A percentile compares a stretch with the other conserved stretches of the same genome.
Conservation (phyloP, 2,888 invertebrate genomes). For the Miltochrista miniata region DNA sequence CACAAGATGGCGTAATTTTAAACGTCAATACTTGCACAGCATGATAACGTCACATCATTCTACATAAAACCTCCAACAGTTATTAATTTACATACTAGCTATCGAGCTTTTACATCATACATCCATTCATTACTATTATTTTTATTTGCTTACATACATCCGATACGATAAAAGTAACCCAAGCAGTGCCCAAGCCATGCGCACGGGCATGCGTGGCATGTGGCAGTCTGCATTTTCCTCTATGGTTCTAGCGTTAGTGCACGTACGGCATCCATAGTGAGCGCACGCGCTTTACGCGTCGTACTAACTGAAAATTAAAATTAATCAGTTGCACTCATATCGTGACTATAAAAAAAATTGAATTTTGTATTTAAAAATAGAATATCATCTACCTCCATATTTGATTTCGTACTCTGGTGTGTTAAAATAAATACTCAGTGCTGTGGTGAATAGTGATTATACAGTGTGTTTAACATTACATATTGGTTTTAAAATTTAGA, state of each 20-base stretch:
- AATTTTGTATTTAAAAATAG: too few species aligned
- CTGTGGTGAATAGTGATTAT: not conserved
- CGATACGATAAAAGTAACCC: not conserved
- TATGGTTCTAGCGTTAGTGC: not conserved
- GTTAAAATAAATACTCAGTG: conserved; percentile 1
- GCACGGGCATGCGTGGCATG: not conserved
- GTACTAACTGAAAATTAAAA: not conserved
- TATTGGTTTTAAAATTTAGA: not conserved
- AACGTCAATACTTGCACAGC: too few species aligned
- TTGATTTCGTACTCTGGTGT: not conserved
- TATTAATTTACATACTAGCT: too few species aligned
- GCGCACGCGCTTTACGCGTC: not conserved
- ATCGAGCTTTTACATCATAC: too few species aligned
- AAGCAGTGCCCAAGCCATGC: not conserved
- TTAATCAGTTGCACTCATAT: not conserved
- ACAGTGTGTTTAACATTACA: not conserved
- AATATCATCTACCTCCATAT: too few species aligned
- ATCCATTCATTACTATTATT: too few species aligned
- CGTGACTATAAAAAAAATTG: not conserved
- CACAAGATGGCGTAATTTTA: too few species aligned
- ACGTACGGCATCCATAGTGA: not conserved
- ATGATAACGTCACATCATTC: too few species aligned
- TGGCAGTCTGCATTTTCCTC: too few species aligned
- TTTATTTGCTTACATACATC: too few species aligned
- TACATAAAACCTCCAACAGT: too few species aligned